phyloP scores from a whole-genome alignment of 2,113 vertebrate genomes.

The Thamnaconus septentrionalis region DNA sequence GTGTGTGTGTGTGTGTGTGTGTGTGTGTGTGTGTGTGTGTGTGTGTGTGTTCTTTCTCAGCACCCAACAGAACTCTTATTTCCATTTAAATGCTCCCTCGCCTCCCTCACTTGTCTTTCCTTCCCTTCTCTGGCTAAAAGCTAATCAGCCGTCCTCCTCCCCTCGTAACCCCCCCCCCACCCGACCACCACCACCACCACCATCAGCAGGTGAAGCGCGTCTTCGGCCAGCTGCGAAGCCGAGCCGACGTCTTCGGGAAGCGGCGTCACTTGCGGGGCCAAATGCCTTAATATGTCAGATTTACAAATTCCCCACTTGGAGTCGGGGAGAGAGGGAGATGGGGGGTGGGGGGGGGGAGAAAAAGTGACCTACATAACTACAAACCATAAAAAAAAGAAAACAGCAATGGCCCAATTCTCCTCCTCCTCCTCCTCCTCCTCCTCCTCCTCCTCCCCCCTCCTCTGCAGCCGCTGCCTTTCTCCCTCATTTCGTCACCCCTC shows the following conservation, averaged over 20 bases:
- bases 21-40: background rate
- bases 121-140: slow-evolving; percentile 22
- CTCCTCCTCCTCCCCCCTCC: slow-evolving; percentile 28
- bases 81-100: slow-evolving; percentile 33
- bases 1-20: background rate
- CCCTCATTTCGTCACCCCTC: slow-evolving; percentile 45
- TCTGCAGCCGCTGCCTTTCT: slow-evolving; percentile 61
- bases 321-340: slow-evolving; percentile 46
- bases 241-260: slow-evolving; percentile 53
- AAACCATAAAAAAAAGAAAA: slow-evolving; percentile 77
- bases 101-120: slow-evolving; percentile 5
- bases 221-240: slow-evolving; percentile 37
- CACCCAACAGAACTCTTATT: slow-evolving; percentile 9
- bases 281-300: slow-evolving; percentile 82
- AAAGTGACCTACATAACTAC: slow-evolving; percentile 89
- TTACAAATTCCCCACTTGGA: slow-evolving; percentile 81
- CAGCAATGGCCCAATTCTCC: slow-evolving; percentile 82
- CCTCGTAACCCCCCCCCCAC: slow-evolving; percentile 19
- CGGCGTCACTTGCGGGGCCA: slow-evolving; percentile 70
- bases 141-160: slow-evolving; percentile 19
- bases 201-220: slow-evolving; percentile 36
- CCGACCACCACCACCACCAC: slow-evolving; percentile 15
- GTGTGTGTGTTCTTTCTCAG: background rate
- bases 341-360: slow-evolving; percentile 23
- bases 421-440: slow-evolving; percentile 18